Percentiles rank a stretch among this genome's conserved stretches.
Conservation (phyloP, 1,140 invertebrate species). For the Drosophila ananassae region DNA sequence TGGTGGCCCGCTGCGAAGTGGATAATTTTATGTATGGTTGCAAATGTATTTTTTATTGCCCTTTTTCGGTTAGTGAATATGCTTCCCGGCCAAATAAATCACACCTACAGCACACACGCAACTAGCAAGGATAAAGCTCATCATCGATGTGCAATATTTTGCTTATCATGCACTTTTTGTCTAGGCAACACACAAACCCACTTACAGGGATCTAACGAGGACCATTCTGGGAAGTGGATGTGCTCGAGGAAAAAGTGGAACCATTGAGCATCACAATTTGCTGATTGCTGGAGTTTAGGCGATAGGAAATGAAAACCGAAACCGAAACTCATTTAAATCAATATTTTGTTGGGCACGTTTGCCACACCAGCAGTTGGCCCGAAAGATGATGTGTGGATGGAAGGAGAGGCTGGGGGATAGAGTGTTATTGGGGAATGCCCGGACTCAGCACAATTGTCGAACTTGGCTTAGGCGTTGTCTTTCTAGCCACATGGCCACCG, state of each 20-base stretch:
- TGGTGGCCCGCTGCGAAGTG: background rate
- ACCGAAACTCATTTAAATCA: slow-evolving; percentile 83
- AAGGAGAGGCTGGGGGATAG: background rate
- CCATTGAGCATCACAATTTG: slow-evolving; percentile 81
- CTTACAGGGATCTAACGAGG: slow-evolving; percentile 62
- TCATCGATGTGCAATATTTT: slow-evolving; percentile 80
- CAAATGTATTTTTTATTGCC: background rate
- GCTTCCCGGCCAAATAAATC: slow-evolving; percentile 40
- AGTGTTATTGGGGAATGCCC: slow-evolving; percentile 31
- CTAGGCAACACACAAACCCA: slow-evolving; percentile 45
- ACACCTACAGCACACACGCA: slow-evolving; percentile 28
- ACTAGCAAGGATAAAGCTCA: slow-evolving; percentile 50
- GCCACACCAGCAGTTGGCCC: slow-evolving; percentile 38
- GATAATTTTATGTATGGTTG: background rate
- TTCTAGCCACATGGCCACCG: slow-evolving; percentile 59
- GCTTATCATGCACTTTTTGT: slow-evolving; percentile 76
- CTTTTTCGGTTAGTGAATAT: slow-evolving; percentile 21
- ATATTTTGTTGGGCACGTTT: slow-evolving; percentile 81
- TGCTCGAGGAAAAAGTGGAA: slow-evolving; percentile 73
- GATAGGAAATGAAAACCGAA: slow-evolving; percentile 76
- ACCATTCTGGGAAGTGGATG: slow-evolving; percentile 49
- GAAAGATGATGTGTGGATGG: slow-evolving; percentile 23
- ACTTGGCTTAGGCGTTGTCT: slow-evolving; percentile 53
- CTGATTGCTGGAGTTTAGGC: slow-evolving; percentile 77
- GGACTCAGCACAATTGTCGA: slow-evolving; percentile 76